These are phyloP conservation scores for Panopea generosa DNA, from an alignment of 2,888 invertebrate species.

Conservation along the genomic window DNA sequence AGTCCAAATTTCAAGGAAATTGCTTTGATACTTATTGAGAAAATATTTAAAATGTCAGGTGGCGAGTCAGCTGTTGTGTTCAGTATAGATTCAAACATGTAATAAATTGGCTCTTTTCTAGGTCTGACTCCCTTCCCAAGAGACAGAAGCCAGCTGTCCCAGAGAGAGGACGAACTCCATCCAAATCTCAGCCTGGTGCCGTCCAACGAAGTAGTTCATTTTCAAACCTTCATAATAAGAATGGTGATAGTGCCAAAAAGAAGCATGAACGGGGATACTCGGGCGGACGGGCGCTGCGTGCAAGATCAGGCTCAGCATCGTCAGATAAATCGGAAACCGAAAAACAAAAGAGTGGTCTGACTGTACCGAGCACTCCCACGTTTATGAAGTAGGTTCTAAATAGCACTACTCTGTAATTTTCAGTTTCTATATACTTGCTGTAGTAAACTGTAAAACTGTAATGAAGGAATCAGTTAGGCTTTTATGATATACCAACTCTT, in stretches of 20 bases:
- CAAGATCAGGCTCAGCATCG: conserved; percentile 39
- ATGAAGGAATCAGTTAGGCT: too few species aligned
- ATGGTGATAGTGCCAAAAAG: not conserved
- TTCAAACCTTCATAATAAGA: conserved; percentile 4
- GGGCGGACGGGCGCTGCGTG: conserved; percentile 9
- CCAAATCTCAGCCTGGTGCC: conserved; percentile 2
- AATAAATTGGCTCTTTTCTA: too few species aligned
- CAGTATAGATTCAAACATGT: too few species aligned
- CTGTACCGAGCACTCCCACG: conserved; percentile 66
- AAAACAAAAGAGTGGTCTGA: conserved; percentile 34
- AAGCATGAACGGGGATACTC: conserved; percentile 20
- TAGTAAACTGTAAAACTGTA: too few species aligned
- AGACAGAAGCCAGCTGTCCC: conserved; percentile 15
- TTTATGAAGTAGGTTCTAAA: conserved; percentile 69
- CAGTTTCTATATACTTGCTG: too few species aligned
- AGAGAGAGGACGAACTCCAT: conserved; percentile 19
- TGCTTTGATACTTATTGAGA: too few species aligned
- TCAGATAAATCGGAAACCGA: conserved; percentile 24
- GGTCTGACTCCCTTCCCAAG: conserved; percentile 41
- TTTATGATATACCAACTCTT: too few species aligned
- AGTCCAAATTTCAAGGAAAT: too few species aligned
- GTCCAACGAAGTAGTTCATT: conserved; percentile 37
- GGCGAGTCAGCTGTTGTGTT: too few species aligned
- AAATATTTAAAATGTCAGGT: too few species aligned
- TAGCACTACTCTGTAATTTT: too few species aligned